phyloP scores from a whole-genome alignment of 2,113 vertebrate species.

The Pongo abelii region DNA sequence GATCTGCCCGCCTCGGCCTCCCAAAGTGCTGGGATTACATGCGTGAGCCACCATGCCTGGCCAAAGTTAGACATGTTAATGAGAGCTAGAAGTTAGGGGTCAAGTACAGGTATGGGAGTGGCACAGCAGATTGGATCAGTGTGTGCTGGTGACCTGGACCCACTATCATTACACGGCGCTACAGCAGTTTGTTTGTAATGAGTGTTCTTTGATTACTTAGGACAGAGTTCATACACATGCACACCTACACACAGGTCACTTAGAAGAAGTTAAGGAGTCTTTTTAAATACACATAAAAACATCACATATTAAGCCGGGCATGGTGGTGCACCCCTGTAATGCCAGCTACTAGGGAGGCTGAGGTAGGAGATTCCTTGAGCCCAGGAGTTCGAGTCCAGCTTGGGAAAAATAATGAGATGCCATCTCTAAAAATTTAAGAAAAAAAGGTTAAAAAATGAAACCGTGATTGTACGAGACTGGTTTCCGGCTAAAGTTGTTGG shows the following conservation, averaged over 20 bases:
- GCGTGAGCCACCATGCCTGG: too few relatives aligned
- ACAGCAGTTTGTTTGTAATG: neutral
- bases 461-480: neutral
- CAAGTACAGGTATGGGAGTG: neutral
- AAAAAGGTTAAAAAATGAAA: neutral
- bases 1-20: too few relatives aligned
- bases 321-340: neutral
- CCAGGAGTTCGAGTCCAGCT: neutral
- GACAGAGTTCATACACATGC: rapidly evolving
- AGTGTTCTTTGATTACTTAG: neutral
- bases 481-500: neutral
- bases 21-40: too few relatives aligned
- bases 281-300: too few relatives aligned
- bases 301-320: neutral
- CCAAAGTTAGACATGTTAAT: neutral
- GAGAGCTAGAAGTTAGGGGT: neutral
- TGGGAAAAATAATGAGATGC: neutral
- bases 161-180: too few relatives aligned
- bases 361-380: neutral
- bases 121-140: neutral
- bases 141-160: neutral
- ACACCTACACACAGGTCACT: rapidly evolving
- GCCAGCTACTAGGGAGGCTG: neutral
- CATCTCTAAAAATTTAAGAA: neutral
- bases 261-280: neutral